These are phyloP conservation scores for Hestina assimilis DNA, from an alignment of 1,140 invertebrate species.

Conservation along the genomic window DNA sequence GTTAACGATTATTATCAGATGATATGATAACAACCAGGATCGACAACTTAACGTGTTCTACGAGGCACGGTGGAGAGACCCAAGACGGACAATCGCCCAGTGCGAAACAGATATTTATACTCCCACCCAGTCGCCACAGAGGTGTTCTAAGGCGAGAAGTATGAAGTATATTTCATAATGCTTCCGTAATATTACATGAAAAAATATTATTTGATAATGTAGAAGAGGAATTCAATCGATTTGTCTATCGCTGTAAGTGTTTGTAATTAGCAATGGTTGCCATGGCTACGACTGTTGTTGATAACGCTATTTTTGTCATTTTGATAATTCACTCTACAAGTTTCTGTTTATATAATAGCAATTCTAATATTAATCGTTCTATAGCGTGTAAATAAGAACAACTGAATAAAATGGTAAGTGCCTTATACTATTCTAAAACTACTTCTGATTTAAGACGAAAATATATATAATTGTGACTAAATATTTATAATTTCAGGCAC, in stretches of 20 bases:
- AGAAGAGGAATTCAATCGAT: not conserved
- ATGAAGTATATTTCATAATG: too few species aligned
- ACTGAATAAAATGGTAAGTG: not conserved
- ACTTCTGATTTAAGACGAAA: not conserved
- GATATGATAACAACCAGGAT: too few species aligned
- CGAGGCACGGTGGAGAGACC: too few species aligned
- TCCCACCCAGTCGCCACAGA: too few species aligned
- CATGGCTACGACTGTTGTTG: not conserved
- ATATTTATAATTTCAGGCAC: slow-evolving; percentile 42
- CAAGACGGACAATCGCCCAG: too few species aligned
- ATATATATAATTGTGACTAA: not conserved
- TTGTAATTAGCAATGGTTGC: not conserved
- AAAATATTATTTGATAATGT: not conserved
- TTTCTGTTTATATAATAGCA: not conserved
- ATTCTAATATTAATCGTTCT: too few species aligned
- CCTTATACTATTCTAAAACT: not conserved
- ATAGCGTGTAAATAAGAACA: too few species aligned
- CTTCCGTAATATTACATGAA: too few species aligned
- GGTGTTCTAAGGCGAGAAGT: too few species aligned
- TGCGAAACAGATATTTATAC: too few species aligned
- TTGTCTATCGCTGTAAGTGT: slow-evolving; percentile 1
- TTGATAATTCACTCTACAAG: not conserved
- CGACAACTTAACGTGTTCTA: too few species aligned
- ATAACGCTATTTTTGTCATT: slow-evolving; percentile 16
- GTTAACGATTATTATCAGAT: too few species aligned